Base-by-base conservation (phyloP, 2,113 vertebrate genomes). In the Aegotheles bennettii region DNA sequence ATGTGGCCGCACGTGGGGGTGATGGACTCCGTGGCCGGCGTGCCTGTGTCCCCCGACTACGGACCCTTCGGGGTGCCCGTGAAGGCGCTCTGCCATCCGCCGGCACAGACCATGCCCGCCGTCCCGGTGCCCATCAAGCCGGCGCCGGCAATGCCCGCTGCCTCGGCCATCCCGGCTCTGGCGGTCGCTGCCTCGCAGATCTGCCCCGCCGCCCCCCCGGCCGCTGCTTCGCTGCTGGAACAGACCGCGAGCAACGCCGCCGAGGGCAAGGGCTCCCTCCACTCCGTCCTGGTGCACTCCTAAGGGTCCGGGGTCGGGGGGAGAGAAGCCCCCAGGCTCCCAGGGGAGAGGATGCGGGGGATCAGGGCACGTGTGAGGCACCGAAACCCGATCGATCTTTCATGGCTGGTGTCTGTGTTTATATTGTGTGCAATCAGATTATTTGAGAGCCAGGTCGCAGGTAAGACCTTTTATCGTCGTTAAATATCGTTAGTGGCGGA, bases 121-220 rank as follows among this genome's bases (percentile, higher is more conserved):
- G 98, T 99, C 7, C 99, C 99, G 1, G 98, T 99, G 89, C 99
- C 99, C 50, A 99, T 99, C 93, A 99, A 99, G 85, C 98, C 99
- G 40, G 98, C 99, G 3, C 99, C 99, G 2, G 98, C 99, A 6
- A 47, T 99, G 76, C 98, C 98, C 11, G 92, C 98, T 0, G 97
- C 98, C 43, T 96, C 98, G 2, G 96, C 98, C 25, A 91, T 99
- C 91, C 98, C 98, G 1, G 95, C 98, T 57, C 98, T 99, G 93
- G 59, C 98, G 6, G 96, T 98, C 70, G 97, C 97, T 40, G 51
- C 96, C 16, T 93, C 90, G 74, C 99, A 98, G 84, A 97, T 99
- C 74, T 98, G 98, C 90, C 86, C 97, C 10, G 50, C 98, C 6
- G 84, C 97, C 20, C 94, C 97, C 3, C 84, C 97, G 0, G 90